phyloP scores from a whole-genome alignment of 1,140 invertebrate genomes.

The Parasteatoda tepidariorum region DNA sequence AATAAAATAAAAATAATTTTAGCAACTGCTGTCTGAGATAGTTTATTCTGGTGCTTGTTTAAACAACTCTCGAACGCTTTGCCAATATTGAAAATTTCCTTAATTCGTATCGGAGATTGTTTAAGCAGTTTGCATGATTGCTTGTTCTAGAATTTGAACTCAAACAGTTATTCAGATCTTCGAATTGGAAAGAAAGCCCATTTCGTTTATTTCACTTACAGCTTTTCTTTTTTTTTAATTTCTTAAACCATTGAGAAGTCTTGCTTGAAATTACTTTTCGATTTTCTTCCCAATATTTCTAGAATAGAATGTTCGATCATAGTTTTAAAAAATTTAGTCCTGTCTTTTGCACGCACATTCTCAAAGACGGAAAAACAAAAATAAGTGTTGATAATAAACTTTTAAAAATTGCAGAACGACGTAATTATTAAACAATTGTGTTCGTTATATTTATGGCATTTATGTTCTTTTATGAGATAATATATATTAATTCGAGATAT shows the following conservation, averaged over 20 bases:
- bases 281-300: background rate
- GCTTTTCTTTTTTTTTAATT: background rate
- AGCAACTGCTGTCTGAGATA: constrained; percentile 2
- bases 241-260: background rate
- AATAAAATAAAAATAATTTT: constrained; percentile 25
- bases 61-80: constrained; percentile 23
- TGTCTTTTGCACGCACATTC: too few relatives aligned
- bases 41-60: constrained; percentile 25
- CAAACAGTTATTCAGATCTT: background rate
- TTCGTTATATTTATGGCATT: too few relatives aligned
- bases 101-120: constrained; percentile 34
- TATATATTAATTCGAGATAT: too few relatives aligned
- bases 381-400: too few relatives aligned
- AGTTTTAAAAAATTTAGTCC: too few relatives aligned
- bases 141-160: constrained; percentile 26
- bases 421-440: too few relatives aligned
- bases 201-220: constrained; percentile 4
- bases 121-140: constrained; percentile 28
- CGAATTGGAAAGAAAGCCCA: constrained; percentile 7
- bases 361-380: too few relatives aligned
- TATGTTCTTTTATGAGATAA: too few relatives aligned
- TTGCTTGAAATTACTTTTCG: constrained; percentile 20
- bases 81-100: constrained; percentile 37
- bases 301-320: background rate
- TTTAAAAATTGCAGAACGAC: too few relatives aligned